Evolutionary conservation across 2,888 invertebrate genomes (phyloP), one percentile per base, ranked within the genome.

Genomic region (Lycaena phlaeas): DNA sequence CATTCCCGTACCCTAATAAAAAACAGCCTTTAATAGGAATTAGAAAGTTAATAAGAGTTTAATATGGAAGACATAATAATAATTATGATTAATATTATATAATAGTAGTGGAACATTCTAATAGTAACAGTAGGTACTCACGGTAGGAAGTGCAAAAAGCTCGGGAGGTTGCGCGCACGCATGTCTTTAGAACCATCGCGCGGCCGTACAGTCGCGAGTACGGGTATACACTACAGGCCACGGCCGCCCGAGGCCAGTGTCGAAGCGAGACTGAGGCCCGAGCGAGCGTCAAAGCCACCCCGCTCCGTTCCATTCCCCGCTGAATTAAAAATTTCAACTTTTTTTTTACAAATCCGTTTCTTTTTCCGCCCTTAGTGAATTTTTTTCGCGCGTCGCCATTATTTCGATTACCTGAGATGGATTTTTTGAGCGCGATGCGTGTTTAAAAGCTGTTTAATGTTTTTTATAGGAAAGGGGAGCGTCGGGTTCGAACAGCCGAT

Each of bases 391-490:
- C 54, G 68, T 71, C 70, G 71, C 77, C 58, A 77, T 81, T 81
- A 76, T 81, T 78, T 74, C 77, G 75, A 76, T 81, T 85, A 85
- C 85, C 85, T 85, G 85, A 74, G 77, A 71, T 72, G 71, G 61
- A 38, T 67, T 78, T 82, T 82, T 69, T 62, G 62, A 65, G 63
- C 62, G 60, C 68, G 68, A 68, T 66, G 70, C 67, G 66, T 69
- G 74, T 73, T 81, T 81, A 81, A 85, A 84, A 85, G 85, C 82
- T 82, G 84, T 79, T 85, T 76, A 78, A 72, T 77, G 22, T 34
- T 34, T 34, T 81, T 79, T 79, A 72, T 65, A 56, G 61, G 57
- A 72, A 79, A 74, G 79, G 81, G 81, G 78, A 75, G 57, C 75
- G 73, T 61, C 62, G 70, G 68, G 69, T 63, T 73, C 66, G 64